These are phyloP conservation scores for Hydra vulgaris DNA, from an alignment of 30 jellyfish, hydroid and myxozoan species.

Conservation along the genomic window DNA sequence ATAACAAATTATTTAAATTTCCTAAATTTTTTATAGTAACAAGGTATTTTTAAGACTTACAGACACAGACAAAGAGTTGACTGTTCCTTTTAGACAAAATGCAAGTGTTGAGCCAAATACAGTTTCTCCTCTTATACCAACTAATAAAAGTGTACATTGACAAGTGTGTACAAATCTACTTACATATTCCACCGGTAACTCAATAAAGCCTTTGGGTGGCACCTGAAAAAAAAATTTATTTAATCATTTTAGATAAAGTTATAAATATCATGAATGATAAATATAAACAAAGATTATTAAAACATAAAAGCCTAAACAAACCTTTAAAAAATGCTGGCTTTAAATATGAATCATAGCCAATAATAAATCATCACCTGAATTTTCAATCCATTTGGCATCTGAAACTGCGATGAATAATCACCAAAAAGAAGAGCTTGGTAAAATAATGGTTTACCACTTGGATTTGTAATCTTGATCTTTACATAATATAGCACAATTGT, in stretches of 20 bases:
- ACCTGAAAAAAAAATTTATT: conserved; percentile 60
- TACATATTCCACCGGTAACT: conserved; percentile 56
- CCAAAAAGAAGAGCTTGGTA: conserved; percentile 70
- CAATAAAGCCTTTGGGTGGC: conserved; percentile 63
- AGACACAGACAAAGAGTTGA: conserved; percentile 50
- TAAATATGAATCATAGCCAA: too few species aligned
- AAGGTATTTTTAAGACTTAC: conserved; percentile 37
- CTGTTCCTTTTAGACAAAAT: conserved; percentile 45
- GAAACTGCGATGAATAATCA: conserved; percentile 46
- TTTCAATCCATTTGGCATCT: conserved; percentile 34
- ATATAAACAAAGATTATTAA: neutral
- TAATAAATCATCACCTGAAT: too few species aligned
- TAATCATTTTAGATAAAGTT: neutral
- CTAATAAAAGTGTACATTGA: conserved; percentile 58
- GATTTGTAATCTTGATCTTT: conserved; percentile 77
- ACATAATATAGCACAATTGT: neutral
- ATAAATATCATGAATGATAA: neutral
- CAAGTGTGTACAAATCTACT: conserved; percentile 77
- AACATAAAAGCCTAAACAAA: neutral
- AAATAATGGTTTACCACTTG: conserved; percentile 72
- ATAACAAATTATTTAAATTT: too few species aligned
- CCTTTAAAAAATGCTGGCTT: too few species aligned
- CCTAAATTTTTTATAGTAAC: too few species aligned
- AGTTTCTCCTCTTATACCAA: conserved; percentile 87
- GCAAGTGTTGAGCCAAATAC: conserved; percentile 94